Evolutionary conservation across 1,140 invertebrate genomes (phyloP), one percentile per base, ranked within the genome.

Genomic region (Drosophila setifemur): DNA sequence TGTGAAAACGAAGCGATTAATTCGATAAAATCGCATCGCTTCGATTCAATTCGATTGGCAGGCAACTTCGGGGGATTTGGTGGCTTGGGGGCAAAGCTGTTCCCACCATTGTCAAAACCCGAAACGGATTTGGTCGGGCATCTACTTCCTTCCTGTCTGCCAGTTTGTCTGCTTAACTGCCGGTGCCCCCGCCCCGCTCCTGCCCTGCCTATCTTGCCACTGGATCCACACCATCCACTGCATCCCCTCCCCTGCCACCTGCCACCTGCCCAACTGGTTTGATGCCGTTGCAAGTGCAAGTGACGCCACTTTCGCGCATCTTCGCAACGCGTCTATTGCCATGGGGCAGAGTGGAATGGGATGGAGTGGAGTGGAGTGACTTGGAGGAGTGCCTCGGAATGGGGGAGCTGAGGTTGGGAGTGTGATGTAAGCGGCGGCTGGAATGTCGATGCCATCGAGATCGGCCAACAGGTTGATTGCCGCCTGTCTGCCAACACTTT

Each of bases 231-330:
- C 14, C 40, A 12, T 29, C 52, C 18, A n/a, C n/a, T n/a, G n/a
- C n/a, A n/a, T n/a, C 44, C 12, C 6, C 7, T 8, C 45, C 9
- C 45, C 45, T 18, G 21, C 28, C 35, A 42, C 37, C 39, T 18
- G 57, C 31, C 21, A 18, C 37, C 11, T 7, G 23, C 12, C 52
- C 39, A 72, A 78, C 74, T 54, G 61, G 44, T 77, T 72, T 76
- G n/a, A n/a, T n/a, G n/a, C 6, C 40, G 48, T 31, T 58, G 54
- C 67, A 52, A 73, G 74, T 78, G 75, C 50, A 79, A 82, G 48
- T 83, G 79, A 73, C 53, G 72, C 44, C 64, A 47, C 66, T 66
- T 81, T 81, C 58, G 76, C 77, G 76, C 74, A 81, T 81, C 70
- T 63, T 79, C 52, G 67, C 57, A 28, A 7, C 26, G 48, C 71